Conservation (phyloP, 2,888 invertebrate genomes). For the Caenorhabditis imperialis region DNA sequence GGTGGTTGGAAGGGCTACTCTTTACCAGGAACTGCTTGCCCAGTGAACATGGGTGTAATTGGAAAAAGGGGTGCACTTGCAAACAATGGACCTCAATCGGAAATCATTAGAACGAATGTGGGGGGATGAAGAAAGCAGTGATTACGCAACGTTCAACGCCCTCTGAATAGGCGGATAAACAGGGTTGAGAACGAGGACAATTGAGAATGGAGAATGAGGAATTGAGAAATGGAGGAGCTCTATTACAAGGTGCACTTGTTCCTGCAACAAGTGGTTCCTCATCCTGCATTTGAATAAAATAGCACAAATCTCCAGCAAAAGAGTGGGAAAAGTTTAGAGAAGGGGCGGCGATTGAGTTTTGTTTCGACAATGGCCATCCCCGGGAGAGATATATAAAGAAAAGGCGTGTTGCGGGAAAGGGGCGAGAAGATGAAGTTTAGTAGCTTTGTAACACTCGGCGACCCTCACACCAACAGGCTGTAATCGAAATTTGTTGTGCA, state of each 20-base stretch:
- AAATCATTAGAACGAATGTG: conserved; percentile 35
- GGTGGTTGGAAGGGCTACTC: too few species aligned
- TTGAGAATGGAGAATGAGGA: conserved; percentile 28
- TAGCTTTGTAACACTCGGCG: conserved; percentile 42
- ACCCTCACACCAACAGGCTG: conserved; percentile 11
- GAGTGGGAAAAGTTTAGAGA: conserved; percentile 23
- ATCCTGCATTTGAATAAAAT: conserved; percentile 60
- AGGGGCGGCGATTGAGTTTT: conserved; percentile 59
- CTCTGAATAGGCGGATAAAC: neutral
- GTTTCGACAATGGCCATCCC: conserved; percentile 61
- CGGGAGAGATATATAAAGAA: conserved; percentile 60
- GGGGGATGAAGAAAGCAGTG: conserved; percentile 31
- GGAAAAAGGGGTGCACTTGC: too few species aligned
- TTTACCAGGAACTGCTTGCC: too few species aligned
- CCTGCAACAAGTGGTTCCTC: conserved; percentile 44
- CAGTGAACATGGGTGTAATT: too few species aligned
- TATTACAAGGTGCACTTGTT: conserved; percentile 39
- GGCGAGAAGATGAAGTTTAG: conserved; percentile 47
- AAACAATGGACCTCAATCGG: conserved; percentile 44
- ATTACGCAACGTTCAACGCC: conserved; percentile 40
- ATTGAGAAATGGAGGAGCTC: too few species aligned
- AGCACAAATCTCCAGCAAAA: conserved; percentile 41
- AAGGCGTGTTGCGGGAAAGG: conserved; percentile 33
- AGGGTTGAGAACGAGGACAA: conserved; percentile 1
- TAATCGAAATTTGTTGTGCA: conserved; percentile 58